Evolutionary conservation across 2,888 invertebrate genomes (phyloP), one percentile per base, ranked within the genome.

Genomic region (Carterocephalus palaemon): DNA sequence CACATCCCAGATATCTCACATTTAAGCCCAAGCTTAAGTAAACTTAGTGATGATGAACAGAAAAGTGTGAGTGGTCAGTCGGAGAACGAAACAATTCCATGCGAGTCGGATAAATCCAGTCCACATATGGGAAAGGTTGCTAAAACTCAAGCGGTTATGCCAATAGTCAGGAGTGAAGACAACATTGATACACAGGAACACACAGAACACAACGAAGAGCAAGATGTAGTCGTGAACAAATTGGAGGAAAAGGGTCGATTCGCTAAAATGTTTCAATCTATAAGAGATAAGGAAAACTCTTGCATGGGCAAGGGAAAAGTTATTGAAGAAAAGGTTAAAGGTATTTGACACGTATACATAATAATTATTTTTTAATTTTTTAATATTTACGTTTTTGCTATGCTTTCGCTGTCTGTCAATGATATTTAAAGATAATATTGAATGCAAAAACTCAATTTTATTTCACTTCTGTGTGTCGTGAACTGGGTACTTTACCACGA

Each of bases 281-380:
- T 86, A 42, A 70, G 75, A 55, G 84, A 83, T 49, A 85, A 84
- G 49, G 85, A 88, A 56, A 67, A 81, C 52, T 86, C 84, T 10
- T 87, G 86, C 52, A 86, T 87, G 78, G 77, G 86, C 4, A 85
- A 75, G 66, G 85, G 84, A 16, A 85, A 86, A 61, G 86, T 87
- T 32, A 83, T 86, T 36, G 86, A 86, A 63, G 82, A 84, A 57
- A 68, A 70, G 50, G 68, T 82, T 59, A 67, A 71, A 53, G 85
- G 85, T 87, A 60, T 66, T 72, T 59, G 24, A 46, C n/a, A n/a
- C n/a, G n/a, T n/a, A n/a, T n/a, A n/a, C n/a, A n/a, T n/a, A n/a
- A n/a, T n/a, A 15, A 23, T 9, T 26, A 20, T 16, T 34, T 40
- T 24, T 19, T 34, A 5, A 12, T n/a, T n/a, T n/a, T n/a, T n/a